These are phyloP conservation scores for Alfaro cultratus DNA, from an alignment of 2,797 vertebrate genomes.

Conservation along the genomic window DNA sequence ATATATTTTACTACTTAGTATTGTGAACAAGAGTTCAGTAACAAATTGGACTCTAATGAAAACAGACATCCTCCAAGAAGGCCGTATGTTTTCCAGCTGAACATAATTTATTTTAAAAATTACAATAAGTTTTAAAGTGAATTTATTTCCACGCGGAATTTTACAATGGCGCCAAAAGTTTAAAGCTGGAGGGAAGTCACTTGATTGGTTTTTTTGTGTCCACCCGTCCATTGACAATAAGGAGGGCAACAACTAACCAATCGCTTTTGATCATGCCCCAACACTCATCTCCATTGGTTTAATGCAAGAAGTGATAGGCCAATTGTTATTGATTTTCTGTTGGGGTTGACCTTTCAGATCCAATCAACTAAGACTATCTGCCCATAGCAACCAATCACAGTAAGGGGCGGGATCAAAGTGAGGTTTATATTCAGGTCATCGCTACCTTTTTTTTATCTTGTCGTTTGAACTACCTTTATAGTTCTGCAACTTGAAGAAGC, in stretches of 20 bases:
- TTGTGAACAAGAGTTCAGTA: background rate
- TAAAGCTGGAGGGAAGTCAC: conserved; percentile 73
- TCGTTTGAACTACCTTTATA: rapidly evolving
- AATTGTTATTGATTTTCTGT: conserved; percentile 36
- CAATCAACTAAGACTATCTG: conserved; percentile 40
- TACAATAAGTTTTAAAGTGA: background rate
- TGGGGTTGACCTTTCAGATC: conserved; percentile 13
- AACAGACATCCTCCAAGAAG: background rate
- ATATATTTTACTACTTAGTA: background rate
- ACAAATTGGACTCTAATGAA: background rate
- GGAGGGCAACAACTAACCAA: conserved; percentile 27
- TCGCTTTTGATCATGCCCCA: background rate
- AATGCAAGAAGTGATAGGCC: background rate
- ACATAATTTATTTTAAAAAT: background rate
- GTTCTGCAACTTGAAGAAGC: rapidly evolving
- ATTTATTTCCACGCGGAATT: background rate
- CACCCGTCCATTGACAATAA: conserved; percentile 29
- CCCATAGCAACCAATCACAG: conserved; percentile 44
- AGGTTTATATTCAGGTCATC: conserved; percentile 64
- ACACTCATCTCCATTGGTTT: conserved; percentile 48
- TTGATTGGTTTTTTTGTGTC: conserved; percentile 62
- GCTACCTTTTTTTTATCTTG: rapidly evolving
- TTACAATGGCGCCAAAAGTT: conserved; percentile 49
- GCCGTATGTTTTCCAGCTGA: background rate
- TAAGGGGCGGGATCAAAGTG: conserved; percentile 44